Evolutionary conservation across 2,797 vertebrate species (phyloP), one percentile per base, ranked within the genome.

Genomic region (Cyclopterus lumpus): DNA sequence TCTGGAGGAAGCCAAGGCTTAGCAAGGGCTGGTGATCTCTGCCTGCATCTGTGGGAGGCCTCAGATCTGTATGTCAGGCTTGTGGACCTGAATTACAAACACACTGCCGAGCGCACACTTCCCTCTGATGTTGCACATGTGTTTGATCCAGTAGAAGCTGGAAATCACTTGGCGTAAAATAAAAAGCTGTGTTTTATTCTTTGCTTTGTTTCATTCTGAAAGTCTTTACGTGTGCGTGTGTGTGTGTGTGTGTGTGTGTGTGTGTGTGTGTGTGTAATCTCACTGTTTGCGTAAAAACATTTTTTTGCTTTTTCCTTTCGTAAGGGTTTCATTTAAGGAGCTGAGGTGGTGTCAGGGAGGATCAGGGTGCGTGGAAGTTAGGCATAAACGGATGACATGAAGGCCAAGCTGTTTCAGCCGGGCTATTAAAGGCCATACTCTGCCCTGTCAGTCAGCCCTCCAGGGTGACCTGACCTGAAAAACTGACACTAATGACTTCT

Each of bases 1-100:
- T 55, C 78, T 63, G 75, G 75, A 71, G 86, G 88, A 87, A 89
- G 81, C 81, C 62, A 18, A 69, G 83, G 79, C 83, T 87, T 82
- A 84, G 89, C 14, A 22, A 69, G 81, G 73, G 53, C 74, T 44
- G 59, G 59, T 83, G 88, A 92, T 91, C 93, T 85, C 87, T 68
- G 83, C 73, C 81, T 78, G 80, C 74, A 73, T 83, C 84, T 12
- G 78, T 79, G 81, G 89, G 91, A 89, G 89, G 84, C 85, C 79
- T 93, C 86, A 89, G 88, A 92, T 93, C 91, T 77, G 71, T 61
- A 81, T 85, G 80, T 91, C 86, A 71, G 85, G 71, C 75, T 65
- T 40, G 46, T 86, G 83, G 79, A 77, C 84, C 89, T 81, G 89
- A 87, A 89, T 84, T 85, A 82, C 88, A 90, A 90, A 92, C 86